Percentiles rank a stretch among this genome's conserved stretches.
Evolutionary conservation across 1,140 invertebrate species (phyloP).

Genomic region (Ganaspis sp.): DNA sequence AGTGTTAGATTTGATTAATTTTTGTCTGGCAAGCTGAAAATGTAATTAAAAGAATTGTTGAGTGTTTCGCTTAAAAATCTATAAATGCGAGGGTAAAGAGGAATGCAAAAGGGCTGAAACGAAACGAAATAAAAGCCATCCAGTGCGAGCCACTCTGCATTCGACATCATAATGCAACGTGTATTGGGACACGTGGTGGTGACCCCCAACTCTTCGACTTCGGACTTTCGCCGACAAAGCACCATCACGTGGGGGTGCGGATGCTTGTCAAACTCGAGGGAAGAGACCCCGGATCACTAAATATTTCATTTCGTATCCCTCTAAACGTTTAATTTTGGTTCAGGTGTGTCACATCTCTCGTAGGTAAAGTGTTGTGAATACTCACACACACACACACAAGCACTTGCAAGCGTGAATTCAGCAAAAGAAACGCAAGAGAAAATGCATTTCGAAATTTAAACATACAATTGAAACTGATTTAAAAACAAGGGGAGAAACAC

Average conservation of each 20-base stretch:
- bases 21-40: background rate
- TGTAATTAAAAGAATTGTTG: constrained; percentile 4
- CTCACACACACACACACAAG: too few species aligned
- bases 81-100: constrained; percentile 10
- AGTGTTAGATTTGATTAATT: background rate
- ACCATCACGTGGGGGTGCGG: constrained; percentile 22
- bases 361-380: background rate
- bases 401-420: background rate
- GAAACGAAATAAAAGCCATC: constrained; percentile 38
- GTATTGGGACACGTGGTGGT: constrained; percentile 40
- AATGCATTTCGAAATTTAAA: background rate
- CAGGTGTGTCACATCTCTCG: constrained; percentile 60
- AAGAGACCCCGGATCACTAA: constrained; percentile 63
- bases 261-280: background rate
- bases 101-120: constrained; percentile 26
- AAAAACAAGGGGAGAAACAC: background rate
- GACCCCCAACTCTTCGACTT: constrained; percentile 24
- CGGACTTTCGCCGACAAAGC: constrained; percentile 12
- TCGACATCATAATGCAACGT: constrained; percentile 53
- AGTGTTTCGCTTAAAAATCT: constrained; percentile 3
- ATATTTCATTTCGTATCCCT: constrained; percentile 72
- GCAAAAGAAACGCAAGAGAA: background rate
- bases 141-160: constrained; percentile 47
- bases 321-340: constrained; percentile 71
- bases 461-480: background rate